Percentiles rank a stretch among this genome's conserved stretches.
These are phyloP conservation scores for Brachionus asplanchnoidis DNA, from an alignment of 1,140 invertebrate species.

Conservation along the genomic window DNA sequence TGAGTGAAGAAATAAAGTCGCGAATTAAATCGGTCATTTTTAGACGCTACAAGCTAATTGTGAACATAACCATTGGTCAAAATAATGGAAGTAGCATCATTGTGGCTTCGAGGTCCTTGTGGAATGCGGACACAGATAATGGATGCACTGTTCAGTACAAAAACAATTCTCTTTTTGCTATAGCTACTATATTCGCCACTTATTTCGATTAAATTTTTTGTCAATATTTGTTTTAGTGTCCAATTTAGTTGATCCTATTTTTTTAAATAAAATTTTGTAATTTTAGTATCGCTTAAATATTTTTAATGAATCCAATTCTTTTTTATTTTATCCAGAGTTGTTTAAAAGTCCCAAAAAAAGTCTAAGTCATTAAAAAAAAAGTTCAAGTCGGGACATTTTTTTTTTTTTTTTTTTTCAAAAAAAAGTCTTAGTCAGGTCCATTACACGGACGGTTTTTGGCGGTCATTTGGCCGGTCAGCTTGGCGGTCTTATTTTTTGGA, in stretches of 20 bases:
- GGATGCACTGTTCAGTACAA: conserved; percentile 30
- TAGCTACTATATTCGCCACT: conserved; percentile 35
- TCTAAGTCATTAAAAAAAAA: too few relatives aligned
- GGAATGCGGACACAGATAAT: conserved; percentile 37
- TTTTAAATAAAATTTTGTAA: not conserved
- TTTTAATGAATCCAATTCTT: too few relatives aligned
- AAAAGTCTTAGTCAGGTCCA: too few relatives aligned
- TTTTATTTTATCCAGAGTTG: too few relatives aligned
- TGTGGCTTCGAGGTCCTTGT: conserved; percentile 1
- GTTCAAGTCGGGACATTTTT: too few relatives aligned
- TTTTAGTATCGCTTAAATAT: not conserved
- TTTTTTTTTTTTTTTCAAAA: too few relatives aligned
- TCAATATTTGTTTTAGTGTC: not conserved
- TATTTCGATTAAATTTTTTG: conserved; percentile 27
- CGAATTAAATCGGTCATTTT: conserved; percentile 28
- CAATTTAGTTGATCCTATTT: not conserved
- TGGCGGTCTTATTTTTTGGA: too few relatives aligned
- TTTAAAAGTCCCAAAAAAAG: too few relatives aligned
- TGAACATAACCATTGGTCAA: conserved; percentile 35
- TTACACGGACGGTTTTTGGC: too few relatives aligned
- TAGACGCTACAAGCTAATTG: conserved; percentile 30
- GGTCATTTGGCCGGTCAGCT: too few relatives aligned
- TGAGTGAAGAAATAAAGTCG: conserved; percentile 29
- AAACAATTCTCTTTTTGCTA: conserved; percentile 23
- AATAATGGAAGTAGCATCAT: conserved; percentile 19